Base-by-base conservation (phyloP, 2,113 vertebrate species). In the Scophthalmus maximus region DNA sequence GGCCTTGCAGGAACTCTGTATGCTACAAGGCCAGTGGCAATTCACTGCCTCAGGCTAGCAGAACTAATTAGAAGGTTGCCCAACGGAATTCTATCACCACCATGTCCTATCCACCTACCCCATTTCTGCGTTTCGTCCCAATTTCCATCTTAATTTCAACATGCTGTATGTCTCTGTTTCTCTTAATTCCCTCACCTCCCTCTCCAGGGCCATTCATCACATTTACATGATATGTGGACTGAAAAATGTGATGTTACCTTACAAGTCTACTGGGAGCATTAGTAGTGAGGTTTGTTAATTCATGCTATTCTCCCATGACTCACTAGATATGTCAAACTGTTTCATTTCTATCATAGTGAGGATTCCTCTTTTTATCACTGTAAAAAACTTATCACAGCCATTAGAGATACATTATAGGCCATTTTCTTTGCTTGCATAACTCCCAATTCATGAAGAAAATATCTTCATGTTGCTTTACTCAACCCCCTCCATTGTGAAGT, bases 31-130 rank as follows among this genome's bases (percentile, higher is more conserved):
- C 92, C 89, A 64, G 74, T 84, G 86, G 91, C 92, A 81, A 88
- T 80, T 75, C 70, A 81, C 55, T 55, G 85, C 92, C 87, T 77
- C 75, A 51, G 90, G 93, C 90, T 74, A 80, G 76, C 82, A 91
- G 88, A 90, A 89, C 92, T 93, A 94, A 94, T 94, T 94, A 94
- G 90, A 88, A 88, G 89, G 82, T 91, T 84, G 86, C 92, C 92
- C 91, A 76, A 76, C 82, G 92, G 93, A 93, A 93, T 93, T 91
- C 83, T 75, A 85, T 76, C 73, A 85, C 65, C 88, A 73, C 81
- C 77, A 26, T 75, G 66, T 89, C 81, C 87, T 86, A 87, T 69
- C 59, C 76, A 79, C 73, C 66, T 53, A 66, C 64, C 87, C 76
- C 86, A 73, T 89, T 92, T 88, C 70, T 77, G 79, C 62, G 57